A percentile compares a stretch with the other conserved stretches of the same genome.
Conservation (phyloP, 2,888 invertebrate genomes). For the Furcula furcula region DNA sequence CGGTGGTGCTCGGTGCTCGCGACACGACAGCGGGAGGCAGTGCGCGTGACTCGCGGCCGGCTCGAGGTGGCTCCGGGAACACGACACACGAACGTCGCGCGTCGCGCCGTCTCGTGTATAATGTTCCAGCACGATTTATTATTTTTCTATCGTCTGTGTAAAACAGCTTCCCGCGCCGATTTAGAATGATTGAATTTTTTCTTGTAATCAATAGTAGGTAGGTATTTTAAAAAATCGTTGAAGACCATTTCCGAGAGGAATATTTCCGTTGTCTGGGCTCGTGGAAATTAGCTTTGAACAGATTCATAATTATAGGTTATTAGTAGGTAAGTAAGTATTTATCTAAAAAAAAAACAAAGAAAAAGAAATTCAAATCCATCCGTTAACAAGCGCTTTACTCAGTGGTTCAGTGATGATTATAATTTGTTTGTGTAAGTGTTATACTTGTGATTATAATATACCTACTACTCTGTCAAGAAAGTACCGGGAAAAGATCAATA, state of each 20-base stretch:
- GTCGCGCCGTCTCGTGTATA: constrained; percentile 4
- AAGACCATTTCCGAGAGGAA: constrained; percentile 12
- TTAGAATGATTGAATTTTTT: constrained; percentile 15
- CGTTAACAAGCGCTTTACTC: too few relatives aligned
- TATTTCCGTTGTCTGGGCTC: constrained; percentile 23
- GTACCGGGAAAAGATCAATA: too few relatives aligned
- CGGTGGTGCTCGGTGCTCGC: constrained; percentile 23
- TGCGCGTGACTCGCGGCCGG: constrained; percentile 36
- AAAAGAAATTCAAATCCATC: too few relatives aligned
- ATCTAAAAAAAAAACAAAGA: too few relatives aligned
- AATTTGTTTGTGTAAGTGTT: too few relatives aligned
- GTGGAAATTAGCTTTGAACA: constrained; percentile 17
- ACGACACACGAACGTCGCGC: constrained; percentile 39
- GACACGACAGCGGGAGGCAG: constrained; percentile 46
- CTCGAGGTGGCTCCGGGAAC: constrained; percentile 46
- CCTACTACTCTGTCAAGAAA: too few relatives aligned
- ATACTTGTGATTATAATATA: too few relatives aligned
- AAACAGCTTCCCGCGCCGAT: constrained; percentile 20
- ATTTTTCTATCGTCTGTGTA: constrained; percentile 53
- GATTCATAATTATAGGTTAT: constrained; percentile 4
- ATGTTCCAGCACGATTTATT: too few relatives aligned
- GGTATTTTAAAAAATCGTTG: constrained; percentile 6
- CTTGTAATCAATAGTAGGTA: constrained; percentile 8
- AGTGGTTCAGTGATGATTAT: too few relatives aligned
- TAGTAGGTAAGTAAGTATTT: background rate